phyloP scores from a whole-genome alignment of 2,113 vertebrate genomes.

The Oncorhynchus nerka region DNA sequence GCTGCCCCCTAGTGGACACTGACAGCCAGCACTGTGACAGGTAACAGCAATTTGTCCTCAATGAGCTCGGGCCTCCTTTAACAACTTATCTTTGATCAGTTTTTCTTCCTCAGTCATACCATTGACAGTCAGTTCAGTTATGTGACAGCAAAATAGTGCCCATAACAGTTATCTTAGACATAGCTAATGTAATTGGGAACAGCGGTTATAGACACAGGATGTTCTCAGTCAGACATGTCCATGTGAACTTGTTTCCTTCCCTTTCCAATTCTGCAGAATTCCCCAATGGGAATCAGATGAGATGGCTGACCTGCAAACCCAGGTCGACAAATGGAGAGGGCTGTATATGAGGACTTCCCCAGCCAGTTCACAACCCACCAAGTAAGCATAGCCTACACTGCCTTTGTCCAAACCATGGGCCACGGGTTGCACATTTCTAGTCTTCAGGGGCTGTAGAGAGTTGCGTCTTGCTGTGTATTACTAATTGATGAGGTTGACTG shows the following conservation, averaged over 20 bases:
- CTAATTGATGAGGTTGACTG: too few relatives aligned
- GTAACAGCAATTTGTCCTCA: constrained; percentile 20
- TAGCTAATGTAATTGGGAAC: not conserved
- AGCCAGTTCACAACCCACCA: constrained; percentile 45
- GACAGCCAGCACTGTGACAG: constrained; percentile 19
- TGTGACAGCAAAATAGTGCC: too few relatives aligned
- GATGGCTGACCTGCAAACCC: constrained; percentile 46
- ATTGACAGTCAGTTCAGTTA: not conserved
- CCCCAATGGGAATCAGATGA: constrained; percentile 47
- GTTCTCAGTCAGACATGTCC: too few relatives aligned
- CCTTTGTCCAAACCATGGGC: not conserved
- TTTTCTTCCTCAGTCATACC: not conserved
- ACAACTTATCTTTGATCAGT: too few relatives aligned
- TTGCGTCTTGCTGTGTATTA: too few relatives aligned
- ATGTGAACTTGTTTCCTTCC: too few relatives aligned
- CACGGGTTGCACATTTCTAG: too few relatives aligned
- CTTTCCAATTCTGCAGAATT: not conserved
- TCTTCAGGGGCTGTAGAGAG: too few relatives aligned
- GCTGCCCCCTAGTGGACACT: constrained; percentile 23
- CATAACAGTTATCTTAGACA: not conserved
- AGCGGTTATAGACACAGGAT: not conserved
- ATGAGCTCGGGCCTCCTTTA: not conserved
- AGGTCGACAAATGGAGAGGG: constrained; percentile 53
- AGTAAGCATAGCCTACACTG: constrained; percentile 12
- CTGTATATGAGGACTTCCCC: constrained; percentile 54